phyloP scores from a whole-genome alignment of 1,140 invertebrate species.

The Himalopsyche phryganea region DNA sequence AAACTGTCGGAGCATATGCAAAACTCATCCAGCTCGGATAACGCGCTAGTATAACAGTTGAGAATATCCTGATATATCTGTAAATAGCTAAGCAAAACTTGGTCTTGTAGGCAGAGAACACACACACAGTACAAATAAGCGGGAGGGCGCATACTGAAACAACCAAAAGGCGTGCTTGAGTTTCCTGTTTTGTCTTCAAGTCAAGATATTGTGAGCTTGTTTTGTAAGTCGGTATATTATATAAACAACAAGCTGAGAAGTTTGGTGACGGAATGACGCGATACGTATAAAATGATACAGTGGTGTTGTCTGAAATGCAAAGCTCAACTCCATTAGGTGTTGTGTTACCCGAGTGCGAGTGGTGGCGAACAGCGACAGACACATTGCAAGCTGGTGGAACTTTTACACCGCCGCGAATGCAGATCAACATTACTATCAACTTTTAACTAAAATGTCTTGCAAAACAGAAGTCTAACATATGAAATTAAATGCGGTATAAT shows the following conservation, averaged over 20 bases:
- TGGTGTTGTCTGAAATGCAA: conserved; percentile 13
- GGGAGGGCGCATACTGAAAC: conserved; percentile 21
- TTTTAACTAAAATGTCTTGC: no score
- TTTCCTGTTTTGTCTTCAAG: conserved; percentile 33
- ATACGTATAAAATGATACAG: conserved; percentile 32
- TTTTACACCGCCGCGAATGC: no score
- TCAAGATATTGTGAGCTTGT: conserved; percentile 32
- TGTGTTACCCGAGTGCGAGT: conserved; percentile 6
- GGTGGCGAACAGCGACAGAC: background rate
- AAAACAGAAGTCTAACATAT: no score
- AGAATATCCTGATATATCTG: conserved; percentile 30
- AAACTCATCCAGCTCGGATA: conserved; percentile 27
- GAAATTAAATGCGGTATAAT: no score
- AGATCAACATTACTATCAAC: no score
- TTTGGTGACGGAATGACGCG: conserved; percentile 28
- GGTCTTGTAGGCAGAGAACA: conserved; percentile 32
- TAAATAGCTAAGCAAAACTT: conserved; percentile 34
- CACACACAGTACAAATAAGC: conserved; percentile 21
- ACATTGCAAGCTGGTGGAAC: no score
- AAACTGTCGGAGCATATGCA: conserved; percentile 28
- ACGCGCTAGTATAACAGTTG: conserved; percentile 26
- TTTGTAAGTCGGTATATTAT: conserved; percentile 26
- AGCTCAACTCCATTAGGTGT: conserved; percentile 16
- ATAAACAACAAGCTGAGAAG: conserved; percentile 31
- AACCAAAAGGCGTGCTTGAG: conserved; percentile 36